Conservation (phyloP, 2,797 vertebrate genomes). For the Sebastes kiyomatsui region DNA sequence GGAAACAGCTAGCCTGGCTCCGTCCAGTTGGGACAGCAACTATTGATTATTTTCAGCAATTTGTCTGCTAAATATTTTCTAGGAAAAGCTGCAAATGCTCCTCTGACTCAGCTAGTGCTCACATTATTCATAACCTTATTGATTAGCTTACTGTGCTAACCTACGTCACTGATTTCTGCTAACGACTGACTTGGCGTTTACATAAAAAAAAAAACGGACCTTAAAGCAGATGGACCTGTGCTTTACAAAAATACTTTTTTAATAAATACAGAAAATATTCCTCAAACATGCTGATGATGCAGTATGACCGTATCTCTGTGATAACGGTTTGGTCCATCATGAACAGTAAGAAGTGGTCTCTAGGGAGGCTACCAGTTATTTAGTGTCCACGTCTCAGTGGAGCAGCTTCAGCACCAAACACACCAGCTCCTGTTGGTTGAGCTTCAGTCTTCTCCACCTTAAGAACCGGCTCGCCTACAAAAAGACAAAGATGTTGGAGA, state of each 20-base stretch:
- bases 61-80: too few species aligned
- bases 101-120: background rate
- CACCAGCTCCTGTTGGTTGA: background rate
- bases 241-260: background rate
- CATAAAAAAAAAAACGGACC: too few species aligned
- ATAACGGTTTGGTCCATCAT: background rate
- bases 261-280: background rate
- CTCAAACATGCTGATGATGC: background rate
- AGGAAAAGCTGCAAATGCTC: too few species aligned
- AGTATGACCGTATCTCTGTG: background rate
- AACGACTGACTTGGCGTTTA: background rate
- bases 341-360: background rate
- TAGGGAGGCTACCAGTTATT: too few species aligned
- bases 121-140: background rate
- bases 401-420: background rate
- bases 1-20: too few species aligned
- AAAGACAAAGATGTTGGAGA: background rate
- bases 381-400: background rate
- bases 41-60: too few species aligned
- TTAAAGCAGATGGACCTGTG: background rate
- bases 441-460: background rate
- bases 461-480: background rate
- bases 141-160: background rate
- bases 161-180: background rate
- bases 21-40: too few species aligned